Percentiles rank a stretch among this genome's conserved stretches.
phyloP scores from a whole-genome alignment of 2,797 vertebrate genomes.

The Enteromius afrohamiltoni region DNA sequence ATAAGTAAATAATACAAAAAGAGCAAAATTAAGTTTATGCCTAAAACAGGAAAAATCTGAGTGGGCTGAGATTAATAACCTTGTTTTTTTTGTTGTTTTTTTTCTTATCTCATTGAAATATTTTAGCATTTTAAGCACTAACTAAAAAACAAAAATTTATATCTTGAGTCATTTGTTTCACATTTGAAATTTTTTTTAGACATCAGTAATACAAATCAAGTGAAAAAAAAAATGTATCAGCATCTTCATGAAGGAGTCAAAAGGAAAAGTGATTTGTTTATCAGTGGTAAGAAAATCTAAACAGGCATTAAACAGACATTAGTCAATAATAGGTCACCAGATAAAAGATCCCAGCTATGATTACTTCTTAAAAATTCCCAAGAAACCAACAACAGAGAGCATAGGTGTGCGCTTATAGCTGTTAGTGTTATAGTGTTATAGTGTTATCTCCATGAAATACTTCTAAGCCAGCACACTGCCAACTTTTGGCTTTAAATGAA shows the following conservation, averaged over 20 bases:
- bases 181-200: background rate
- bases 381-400: background rate
- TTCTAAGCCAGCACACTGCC: background rate
- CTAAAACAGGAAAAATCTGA: no score
- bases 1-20: no score
- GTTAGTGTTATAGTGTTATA: background rate
- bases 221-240: background rate
- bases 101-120: background rate
- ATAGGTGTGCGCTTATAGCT: background rate
- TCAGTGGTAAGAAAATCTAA: slow-evolving; percentile 5
- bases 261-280: background rate
- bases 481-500: background rate
- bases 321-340: background rate
- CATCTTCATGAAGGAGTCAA: background rate
- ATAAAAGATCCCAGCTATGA: background rate
- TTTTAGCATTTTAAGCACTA: background rate
- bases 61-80: no score
- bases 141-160: no score
- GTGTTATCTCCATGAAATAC: background rate
- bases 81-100: no score
- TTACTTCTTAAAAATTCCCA: background rate
- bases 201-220: background rate
- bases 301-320: background rate
- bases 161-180: background rate
- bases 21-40: no score